These are phyloP conservation scores for Cephus sareptanus DNA, from an alignment of 2,888 invertebrate species.

Conservation along the genomic window DNA sequence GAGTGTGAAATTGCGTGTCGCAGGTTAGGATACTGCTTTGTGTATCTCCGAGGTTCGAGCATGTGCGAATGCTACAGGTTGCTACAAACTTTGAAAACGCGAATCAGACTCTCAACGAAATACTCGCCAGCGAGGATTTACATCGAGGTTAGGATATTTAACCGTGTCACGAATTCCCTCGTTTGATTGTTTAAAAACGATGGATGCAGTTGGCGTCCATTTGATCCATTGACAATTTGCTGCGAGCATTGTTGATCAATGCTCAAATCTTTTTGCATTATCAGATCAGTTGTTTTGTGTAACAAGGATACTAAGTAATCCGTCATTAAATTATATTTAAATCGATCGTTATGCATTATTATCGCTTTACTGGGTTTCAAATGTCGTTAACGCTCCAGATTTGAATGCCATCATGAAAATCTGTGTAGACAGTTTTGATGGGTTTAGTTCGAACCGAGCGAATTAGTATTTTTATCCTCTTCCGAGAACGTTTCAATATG, in stretches of 20 bases:
- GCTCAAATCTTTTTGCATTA: not conserved
- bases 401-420: not conserved
- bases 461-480: not conserved
- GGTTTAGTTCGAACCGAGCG: not conserved
- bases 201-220: not conserved
- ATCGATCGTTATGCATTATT: not conserved
- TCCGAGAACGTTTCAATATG: not conserved
- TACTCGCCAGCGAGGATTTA: not conserved
- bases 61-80: not conserved
- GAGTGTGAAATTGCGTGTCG: constrained; percentile 18
- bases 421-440: not conserved
- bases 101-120: not conserved
- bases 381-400: not conserved
- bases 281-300: not conserved
- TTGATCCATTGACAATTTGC: not conserved
- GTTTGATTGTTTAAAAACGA: not conserved
- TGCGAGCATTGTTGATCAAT: not conserved
- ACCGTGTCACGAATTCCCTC: not conserved
- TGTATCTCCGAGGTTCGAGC: not conserved
- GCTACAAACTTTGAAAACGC: not conserved
- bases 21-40: not conserved
- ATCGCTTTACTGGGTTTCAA: not conserved
- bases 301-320: not conserved
- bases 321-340: not conserved
- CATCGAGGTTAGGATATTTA: not conserved